Evolutionary conservation across 2,888 invertebrate species (phyloP), one percentile per base, ranked within the genome.

Genomic region (Microctonus hyperodae): DNA sequence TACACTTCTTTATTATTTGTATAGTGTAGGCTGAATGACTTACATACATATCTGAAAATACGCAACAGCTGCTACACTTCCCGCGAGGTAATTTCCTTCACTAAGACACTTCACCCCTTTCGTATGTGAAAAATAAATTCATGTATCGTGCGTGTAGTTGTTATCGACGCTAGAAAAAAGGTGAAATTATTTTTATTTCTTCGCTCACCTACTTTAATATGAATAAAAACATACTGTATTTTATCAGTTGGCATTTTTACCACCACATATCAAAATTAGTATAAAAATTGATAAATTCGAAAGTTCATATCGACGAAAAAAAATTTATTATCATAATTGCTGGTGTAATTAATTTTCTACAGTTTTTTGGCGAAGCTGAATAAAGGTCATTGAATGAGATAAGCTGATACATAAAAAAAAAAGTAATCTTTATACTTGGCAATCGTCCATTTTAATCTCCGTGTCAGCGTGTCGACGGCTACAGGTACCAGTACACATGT

Each of bases 381-480:
- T 2, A 4, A 10, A 22, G 6, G 23, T 11, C 51, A 9, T 44
- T 44, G 16, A 20, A 44, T 25, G 11, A 51, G 61, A 62, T 62
- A 23, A 25, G 16, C 22, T 16, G 51, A 37, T 62, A 44, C 16
- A 16, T 53, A 62, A 51, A 51, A 35, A 53, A 51, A 51, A 35
- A 53, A 35, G 35, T 6, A 22, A 37, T 51, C 37, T 5, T 11
- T 51, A 25, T 51, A 50, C 33, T 22, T 48, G 33, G 53, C 35
- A 62, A 62, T 62, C 51, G 51, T 25, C 51, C 53, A 25, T 51
- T 33, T 51, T 35, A 33, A 62, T 62, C 53, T 51, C 22, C 51
- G 35, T 59, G 59, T 22, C 61, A 51, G 50, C 22, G 51, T 61
- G 61, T 35, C 51, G 50, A 50, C 37, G 37, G 37, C 35, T 22